These are phyloP conservation scores for Phoenicopterus ruber DNA, from an alignment of 2,113 vertebrate species.

Conservation along the genomic window DNA sequence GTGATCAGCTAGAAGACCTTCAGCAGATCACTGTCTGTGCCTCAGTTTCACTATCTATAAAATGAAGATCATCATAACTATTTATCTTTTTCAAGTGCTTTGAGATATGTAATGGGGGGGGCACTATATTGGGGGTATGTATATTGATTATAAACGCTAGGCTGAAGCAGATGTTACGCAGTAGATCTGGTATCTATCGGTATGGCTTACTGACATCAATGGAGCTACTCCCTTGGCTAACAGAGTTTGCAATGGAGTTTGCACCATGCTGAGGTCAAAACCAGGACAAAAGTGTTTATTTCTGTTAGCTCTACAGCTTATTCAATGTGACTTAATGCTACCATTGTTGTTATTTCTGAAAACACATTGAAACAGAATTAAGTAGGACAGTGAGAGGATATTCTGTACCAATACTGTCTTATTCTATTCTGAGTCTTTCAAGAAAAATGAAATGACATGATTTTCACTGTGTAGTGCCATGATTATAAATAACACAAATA, in stretches of 20 bases:
- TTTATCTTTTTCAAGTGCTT: not conserved
- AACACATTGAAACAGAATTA: not conserved
- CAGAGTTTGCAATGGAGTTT: not conserved
- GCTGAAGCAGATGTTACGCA: not conserved
- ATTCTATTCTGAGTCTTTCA: not conserved
- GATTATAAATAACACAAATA: slow-evolving; percentile 54
- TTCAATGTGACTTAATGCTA: not conserved
- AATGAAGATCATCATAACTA: not conserved
- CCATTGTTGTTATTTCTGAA: not conserved
- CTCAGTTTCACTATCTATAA: not conserved
- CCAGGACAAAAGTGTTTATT: not conserved
- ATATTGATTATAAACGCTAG: not conserved
- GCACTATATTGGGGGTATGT: not conserved
- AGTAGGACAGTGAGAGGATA: not conserved
- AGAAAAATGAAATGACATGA: not conserved
- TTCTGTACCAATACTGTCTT: not conserved
- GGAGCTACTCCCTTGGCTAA: not conserved
- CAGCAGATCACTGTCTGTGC: not conserved
- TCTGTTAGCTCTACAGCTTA: not conserved
- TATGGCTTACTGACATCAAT: not conserved
- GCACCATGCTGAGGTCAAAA: not conserved
- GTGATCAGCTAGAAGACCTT: not conserved
- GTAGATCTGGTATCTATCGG: not conserved
- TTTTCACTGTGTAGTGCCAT: slow-evolving; percentile 65
- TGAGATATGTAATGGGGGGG: not conserved